Conservation (phyloP, 1,140 invertebrate genomes). For the Ruditapes philippinarum region DNA sequence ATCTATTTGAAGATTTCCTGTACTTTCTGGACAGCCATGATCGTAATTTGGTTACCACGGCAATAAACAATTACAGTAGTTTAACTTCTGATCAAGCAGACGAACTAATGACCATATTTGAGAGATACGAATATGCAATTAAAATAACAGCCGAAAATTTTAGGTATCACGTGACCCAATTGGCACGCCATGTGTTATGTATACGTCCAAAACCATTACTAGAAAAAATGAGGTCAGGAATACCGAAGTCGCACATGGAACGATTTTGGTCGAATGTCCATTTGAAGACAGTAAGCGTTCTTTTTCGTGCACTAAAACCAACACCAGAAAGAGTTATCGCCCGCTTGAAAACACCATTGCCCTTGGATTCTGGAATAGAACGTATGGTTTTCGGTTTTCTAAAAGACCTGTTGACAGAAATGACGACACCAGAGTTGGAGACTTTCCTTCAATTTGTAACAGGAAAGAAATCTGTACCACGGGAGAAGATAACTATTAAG, state of each 20-base stretch:
- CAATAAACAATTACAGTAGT: not conserved
- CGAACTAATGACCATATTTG: constrained; percentile 23
- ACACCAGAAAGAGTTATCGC: constrained; percentile 20
- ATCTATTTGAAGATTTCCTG: too few species aligned
- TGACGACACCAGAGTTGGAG: not conserved
- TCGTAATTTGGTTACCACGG: too few species aligned
- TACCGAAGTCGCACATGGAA: constrained; percentile 8
- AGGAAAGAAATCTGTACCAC: constrained; percentile 7
- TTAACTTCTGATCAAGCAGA: constrained; percentile 1
- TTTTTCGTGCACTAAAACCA: constrained; percentile 33
- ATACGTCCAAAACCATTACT: constrained; percentile 3
- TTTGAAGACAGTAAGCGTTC: not conserved
- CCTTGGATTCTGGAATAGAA: not conserved
- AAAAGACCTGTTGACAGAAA: constrained; percentile 20
- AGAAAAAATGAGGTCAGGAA: constrained; percentile 37
- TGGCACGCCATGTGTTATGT: constrained; percentile 32
- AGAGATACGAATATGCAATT: constrained; percentile 14
- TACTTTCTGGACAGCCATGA: too few species aligned
- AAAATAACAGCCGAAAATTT: not conserved
- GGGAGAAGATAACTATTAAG: not conserved
- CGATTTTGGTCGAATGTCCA: constrained; percentile 18
- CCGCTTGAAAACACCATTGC: not conserved
- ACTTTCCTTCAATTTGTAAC: constrained; percentile 45
- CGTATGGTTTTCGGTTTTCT: constrained; percentile 1
- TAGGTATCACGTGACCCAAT: not conserved